A percentile compares a stretch with the other conserved stretches of the same genome.
phyloP scores from a whole-genome alignment of 2,888 invertebrate genomes.

The Lomographa bimaculata region DNA sequence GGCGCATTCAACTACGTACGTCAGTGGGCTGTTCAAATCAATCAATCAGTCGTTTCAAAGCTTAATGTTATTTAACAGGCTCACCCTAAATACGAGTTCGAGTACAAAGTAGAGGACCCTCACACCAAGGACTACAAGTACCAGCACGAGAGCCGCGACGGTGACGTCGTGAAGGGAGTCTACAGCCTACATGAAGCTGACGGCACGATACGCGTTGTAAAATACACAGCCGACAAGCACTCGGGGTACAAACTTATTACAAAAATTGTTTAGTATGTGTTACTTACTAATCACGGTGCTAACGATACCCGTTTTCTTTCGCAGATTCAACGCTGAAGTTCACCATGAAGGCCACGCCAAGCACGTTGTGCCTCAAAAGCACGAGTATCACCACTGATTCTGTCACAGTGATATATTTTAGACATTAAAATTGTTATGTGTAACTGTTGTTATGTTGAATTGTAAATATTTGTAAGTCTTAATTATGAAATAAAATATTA shows the following conservation, averaged over 20 bases:
- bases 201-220: slow-evolving; percentile 80
- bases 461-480: too few relatives aligned
- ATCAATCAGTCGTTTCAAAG: too few relatives aligned
- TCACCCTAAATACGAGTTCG: slow-evolving; percentile 80
- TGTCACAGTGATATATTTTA: too few relatives aligned
- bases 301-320: too few relatives aligned
- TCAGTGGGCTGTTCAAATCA: too few relatives aligned
- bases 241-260: slow-evolving; percentile 75
- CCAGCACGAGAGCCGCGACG: slow-evolving; percentile 79
- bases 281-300: too few relatives aligned
- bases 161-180: slow-evolving; percentile 80
- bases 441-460: too few relatives aligned
- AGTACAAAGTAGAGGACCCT: slow-evolving; percentile 78
- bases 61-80: slow-evolving; percentile 41
- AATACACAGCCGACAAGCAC: slow-evolving; percentile 79
- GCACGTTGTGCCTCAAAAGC: slow-evolving; percentile 52
- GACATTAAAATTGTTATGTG: too few relatives aligned
- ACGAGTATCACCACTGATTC: slow-evolving; percentile 41
- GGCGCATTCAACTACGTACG: too few relatives aligned
- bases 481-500: too few relatives aligned
- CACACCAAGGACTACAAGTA: slow-evolving; percentile 83
- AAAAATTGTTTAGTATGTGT: too few relatives aligned
- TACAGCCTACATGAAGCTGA: slow-evolving; percentile 84
- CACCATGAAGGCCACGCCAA: slow-evolving; percentile 62
- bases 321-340: slow-evolving; percentile 79